Conservation (phyloP, 1,140 invertebrate species). For the Bombus pascuorum region DNA sequence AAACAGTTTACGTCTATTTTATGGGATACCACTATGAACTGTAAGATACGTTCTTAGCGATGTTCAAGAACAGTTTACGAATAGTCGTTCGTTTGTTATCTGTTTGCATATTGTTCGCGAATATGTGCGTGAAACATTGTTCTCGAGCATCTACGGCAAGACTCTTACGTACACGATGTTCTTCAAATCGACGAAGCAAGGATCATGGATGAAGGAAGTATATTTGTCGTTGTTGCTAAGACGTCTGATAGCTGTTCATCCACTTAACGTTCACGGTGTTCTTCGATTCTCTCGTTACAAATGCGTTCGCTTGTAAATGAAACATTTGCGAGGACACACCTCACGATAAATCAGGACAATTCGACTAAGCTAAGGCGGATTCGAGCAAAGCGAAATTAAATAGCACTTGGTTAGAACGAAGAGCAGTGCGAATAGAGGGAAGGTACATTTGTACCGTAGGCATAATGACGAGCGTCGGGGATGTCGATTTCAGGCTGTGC, state of each 20-base stretch:
- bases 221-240: too few relatives aligned
- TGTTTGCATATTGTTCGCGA: background rate
- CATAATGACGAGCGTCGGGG: constrained; percentile 34
- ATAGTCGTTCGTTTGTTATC: background rate
- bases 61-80: background rate
- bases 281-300: too few relatives aligned
- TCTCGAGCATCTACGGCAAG: too few relatives aligned
- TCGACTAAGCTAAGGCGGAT: background rate
- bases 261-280: too few relatives aligned
- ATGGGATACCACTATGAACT: too few relatives aligned
- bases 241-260: too few relatives aligned
- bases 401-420: constrained; percentile 4
- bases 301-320: too few relatives aligned
- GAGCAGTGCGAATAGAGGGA: background rate
- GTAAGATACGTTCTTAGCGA: background rate
- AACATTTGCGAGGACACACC: too few relatives aligned
- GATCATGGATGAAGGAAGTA: too few relatives aligned
- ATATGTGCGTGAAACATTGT: too few relatives aligned
- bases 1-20: background rate
- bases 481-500: constrained; percentile 39
- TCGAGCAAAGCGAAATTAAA: background rate
- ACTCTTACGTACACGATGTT: too few relatives aligned
- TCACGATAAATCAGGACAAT: background rate
- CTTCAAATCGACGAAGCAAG: too few relatives aligned
- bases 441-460: background rate